Percentiles rank a stretch among this genome's conserved stretches.
These are phyloP conservation scores for Aradus depressus DNA, from an alignment of 2,888 invertebrate species.

Conservation along the genomic window DNA sequence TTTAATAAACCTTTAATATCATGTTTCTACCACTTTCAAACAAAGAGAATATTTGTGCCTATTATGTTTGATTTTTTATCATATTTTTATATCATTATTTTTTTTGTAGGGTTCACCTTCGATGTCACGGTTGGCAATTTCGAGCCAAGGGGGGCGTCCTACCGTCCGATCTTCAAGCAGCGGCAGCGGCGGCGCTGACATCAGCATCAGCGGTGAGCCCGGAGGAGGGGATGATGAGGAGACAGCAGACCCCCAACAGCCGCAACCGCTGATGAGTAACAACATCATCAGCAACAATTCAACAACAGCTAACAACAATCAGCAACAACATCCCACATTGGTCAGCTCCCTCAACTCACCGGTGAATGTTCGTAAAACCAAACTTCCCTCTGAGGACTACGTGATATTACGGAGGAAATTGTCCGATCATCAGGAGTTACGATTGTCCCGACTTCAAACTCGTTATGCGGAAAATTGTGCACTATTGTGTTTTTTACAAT, in stretches of 20 bases:
- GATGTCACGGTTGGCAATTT: slow-evolving; percentile 26
- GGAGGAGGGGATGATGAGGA: background rate
- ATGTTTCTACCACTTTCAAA: background rate
- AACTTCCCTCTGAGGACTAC: slow-evolving; percentile 21
- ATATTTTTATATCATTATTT: background rate
- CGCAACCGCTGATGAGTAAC: slow-evolving; percentile 19
- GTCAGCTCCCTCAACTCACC: slow-evolving; percentile 8
- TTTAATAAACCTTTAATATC: too few relatives aligned
- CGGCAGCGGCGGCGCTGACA: too few relatives aligned
- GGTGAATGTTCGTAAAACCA: slow-evolving; percentile 16
- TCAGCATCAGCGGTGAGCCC: slow-evolving; percentile 14
- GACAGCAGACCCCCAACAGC: slow-evolving; percentile 7
- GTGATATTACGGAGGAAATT: slow-evolving; percentile 17
- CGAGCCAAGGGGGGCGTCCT: slow-evolving; percentile 27
- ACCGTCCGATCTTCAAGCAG: slow-evolving; percentile 19
- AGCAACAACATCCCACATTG: slow-evolving; percentile 13
- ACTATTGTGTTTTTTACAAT: slow-evolving; percentile 78
- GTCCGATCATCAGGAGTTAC: slow-evolving; percentile 22
- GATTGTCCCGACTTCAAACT: slow-evolving; percentile 28
- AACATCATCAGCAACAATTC: background rate
- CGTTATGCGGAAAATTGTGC: slow-evolving; percentile 66
- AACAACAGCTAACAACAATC: slow-evolving; percentile 14
- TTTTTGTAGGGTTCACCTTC: slow-evolving; percentile 21
- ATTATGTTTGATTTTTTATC: background rate
- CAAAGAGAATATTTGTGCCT: background rate